Conservation (phyloP, 2,797 vertebrate species). For the Oryzias dopingdopingensis region DNA sequence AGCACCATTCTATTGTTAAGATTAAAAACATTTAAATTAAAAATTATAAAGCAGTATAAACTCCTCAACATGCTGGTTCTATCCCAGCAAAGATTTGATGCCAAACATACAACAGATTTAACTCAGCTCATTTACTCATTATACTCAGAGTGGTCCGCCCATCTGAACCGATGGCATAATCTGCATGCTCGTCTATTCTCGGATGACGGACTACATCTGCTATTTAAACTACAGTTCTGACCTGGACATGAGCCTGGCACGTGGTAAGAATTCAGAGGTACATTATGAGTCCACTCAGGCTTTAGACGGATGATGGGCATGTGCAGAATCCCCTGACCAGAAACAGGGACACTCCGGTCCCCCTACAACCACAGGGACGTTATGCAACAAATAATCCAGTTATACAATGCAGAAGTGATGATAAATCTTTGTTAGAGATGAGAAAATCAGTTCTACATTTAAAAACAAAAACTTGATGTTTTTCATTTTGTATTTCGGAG, state of each 20-base stretch:
- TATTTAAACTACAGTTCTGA: slow-evolving; percentile 42
- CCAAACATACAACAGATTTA: slow-evolving; percentile 24
- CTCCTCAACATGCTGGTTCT: neutral
- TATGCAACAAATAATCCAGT: slow-evolving; percentile 62
- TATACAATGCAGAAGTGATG: slow-evolving; percentile 49
- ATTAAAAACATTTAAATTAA: no score
- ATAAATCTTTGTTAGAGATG: slow-evolving; percentile 15
- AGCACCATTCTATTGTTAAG: no score
- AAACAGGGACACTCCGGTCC: slow-evolving; percentile 28
- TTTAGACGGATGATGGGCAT: slow-evolving; percentile 31
- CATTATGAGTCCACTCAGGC: slow-evolving; percentile 22
- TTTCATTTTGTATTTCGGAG: neutral
- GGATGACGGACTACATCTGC: slow-evolving; percentile 53
- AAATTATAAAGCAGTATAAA: no score
- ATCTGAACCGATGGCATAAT: slow-evolving; percentile 65
- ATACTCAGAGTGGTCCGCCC: slow-evolving; percentile 40
- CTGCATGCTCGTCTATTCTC: slow-evolving; percentile 41
- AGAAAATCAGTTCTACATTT: slow-evolving; percentile 15
- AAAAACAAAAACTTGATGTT: slow-evolving; percentile 14
- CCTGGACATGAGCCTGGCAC: slow-evolving; percentile 38
- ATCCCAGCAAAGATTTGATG: slow-evolving; percentile 18
- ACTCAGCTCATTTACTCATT: slow-evolving; percentile 30
- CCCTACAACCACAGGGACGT: slow-evolving; percentile 19
- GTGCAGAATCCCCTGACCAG: slow-evolving; percentile 26
- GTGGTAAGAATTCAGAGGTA: slow-evolving; percentile 22